Conservation (phyloP, 2,888 invertebrate genomes). For the Nemurella pictetii region DNA sequence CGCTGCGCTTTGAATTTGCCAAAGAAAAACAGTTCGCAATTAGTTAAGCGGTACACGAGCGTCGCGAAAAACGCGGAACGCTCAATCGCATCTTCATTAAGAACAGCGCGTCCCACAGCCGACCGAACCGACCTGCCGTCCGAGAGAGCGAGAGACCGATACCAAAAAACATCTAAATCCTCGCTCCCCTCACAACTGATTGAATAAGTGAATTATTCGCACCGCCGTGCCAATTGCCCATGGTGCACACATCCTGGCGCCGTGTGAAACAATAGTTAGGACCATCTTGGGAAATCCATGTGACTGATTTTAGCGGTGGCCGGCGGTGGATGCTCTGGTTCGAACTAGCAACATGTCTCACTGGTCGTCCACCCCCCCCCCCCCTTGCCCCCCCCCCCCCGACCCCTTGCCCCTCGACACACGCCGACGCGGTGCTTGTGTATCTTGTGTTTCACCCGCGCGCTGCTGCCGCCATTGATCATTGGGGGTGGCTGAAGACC, state of each 20-base stretch:
- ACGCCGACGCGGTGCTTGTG: background rate
- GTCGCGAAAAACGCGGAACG: background rate
- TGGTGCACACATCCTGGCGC: background rate
- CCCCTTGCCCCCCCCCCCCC: background rate
- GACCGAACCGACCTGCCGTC: background rate
- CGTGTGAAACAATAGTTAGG: background rate
- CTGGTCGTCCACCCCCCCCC: background rate
- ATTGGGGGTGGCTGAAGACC: conserved; percentile 27
- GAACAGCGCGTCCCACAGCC: background rate
- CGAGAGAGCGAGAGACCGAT: background rate
- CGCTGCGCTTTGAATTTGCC: background rate
- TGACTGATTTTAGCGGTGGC: background rate
- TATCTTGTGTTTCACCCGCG: conserved; percentile 19
- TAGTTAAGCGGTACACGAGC: background rate
- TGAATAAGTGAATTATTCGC: background rate
- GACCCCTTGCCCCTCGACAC: background rate
- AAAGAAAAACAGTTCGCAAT: background rate
- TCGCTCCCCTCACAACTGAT: background rate
- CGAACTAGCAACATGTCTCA: background rate
- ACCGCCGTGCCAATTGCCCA: background rate
- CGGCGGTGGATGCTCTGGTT: background rate
- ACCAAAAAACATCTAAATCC: background rate
- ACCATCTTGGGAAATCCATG: conserved; percentile 19
- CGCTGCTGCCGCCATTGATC: conserved; percentile 6
- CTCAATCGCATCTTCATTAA: background rate